Percentiles rank a stretch among this genome's conserved stretches.
Evolutionary conservation across 1,140 invertebrate species (phyloP).

Genomic region (Orius insidiosus): DNA sequence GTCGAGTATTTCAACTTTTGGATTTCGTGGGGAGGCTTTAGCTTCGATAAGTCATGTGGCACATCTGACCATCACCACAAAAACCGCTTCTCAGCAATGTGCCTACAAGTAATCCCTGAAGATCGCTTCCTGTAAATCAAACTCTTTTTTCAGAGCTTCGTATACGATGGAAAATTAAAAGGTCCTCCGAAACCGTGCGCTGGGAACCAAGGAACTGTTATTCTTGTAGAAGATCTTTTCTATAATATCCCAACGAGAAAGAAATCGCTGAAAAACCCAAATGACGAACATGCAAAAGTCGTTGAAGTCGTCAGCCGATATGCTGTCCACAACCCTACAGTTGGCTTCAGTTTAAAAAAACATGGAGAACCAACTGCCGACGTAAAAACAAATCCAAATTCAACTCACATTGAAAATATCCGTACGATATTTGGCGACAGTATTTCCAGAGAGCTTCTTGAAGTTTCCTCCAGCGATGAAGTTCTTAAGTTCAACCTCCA

Average conservation of each 20-base stretch:
- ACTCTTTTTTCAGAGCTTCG: conserved; percentile 50
- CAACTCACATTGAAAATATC: conserved; percentile 65
- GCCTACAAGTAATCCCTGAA: conserved; percentile 58
- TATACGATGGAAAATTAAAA: conserved; percentile 72
- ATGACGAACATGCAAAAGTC: conserved; percentile 72
- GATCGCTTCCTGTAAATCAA: not conserved
- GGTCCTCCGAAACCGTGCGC: conserved; percentile 65
- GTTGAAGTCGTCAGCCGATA: conserved; percentile 52
- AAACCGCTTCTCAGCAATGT: conserved; percentile 64
- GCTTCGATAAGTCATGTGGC: conserved; percentile 94
- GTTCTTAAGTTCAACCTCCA: conserved; percentile 50
- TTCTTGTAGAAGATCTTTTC: conserved; percentile 86
- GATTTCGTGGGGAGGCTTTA: conserved; percentile 93
- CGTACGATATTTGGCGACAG: conserved; percentile 47
- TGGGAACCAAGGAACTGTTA: conserved; percentile 78
- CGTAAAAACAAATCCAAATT: conserved; percentile 57
- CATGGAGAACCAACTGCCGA: conserved; percentile 51
- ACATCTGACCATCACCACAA: conserved; percentile 80
- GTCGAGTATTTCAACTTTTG: conserved; percentile 73
- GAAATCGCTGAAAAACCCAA: conserved; percentile 58
- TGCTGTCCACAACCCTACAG: conserved; percentile 67
- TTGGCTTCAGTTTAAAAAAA: conserved; percentile 76
- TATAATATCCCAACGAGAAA: conserved; percentile 78
- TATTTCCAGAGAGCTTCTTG: conserved; percentile 59
- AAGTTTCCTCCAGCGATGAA: conserved; percentile 48